phyloP scores from a whole-genome alignment of 2,797 vertebrate genomes.

The Danio aesculapii region DNA sequence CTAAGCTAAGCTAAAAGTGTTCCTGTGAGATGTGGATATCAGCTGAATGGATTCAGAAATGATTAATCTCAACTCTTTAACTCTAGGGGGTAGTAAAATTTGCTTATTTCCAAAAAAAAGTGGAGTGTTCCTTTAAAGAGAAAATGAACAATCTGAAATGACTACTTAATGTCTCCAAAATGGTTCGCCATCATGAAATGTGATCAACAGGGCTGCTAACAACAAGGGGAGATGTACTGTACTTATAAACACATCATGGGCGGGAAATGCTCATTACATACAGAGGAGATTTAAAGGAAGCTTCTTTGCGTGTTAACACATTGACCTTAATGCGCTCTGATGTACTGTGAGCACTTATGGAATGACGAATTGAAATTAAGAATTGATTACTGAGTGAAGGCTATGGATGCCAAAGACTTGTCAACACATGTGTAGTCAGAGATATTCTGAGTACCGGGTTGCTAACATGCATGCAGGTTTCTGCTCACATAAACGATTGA shows the following conservation, averaged over 20 bases:
- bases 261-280: conserved; percentile 26
- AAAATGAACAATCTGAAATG: conserved; percentile 9
- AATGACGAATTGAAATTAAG: background rate
- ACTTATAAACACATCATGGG: conserved; percentile 22
- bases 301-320: background rate
- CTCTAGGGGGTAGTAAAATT: too few relatives aligned
- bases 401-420: background rate
- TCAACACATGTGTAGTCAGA: background rate
- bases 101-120: too few relatives aligned
- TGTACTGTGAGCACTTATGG: conserved; percentile 18
- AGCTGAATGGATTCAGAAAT: too few relatives aligned
- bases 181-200: conserved; percentile 8
- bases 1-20: too few relatives aligned
- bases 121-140: background rate
- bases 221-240: conserved; percentile 17
- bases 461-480: conserved; percentile 22
- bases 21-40: too few relatives aligned
- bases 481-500: background rate
- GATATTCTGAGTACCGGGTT: background rate
- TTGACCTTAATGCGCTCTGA: conserved; percentile 22
- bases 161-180: background rate
- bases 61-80: too few relatives aligned
- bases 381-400: background rate
- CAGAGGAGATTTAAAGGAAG: background rate
- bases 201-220: conserved; percentile 8